Base-by-base conservation (phyloP, 2,113 vertebrate species). In the Chunga burmeisteri region DNA sequence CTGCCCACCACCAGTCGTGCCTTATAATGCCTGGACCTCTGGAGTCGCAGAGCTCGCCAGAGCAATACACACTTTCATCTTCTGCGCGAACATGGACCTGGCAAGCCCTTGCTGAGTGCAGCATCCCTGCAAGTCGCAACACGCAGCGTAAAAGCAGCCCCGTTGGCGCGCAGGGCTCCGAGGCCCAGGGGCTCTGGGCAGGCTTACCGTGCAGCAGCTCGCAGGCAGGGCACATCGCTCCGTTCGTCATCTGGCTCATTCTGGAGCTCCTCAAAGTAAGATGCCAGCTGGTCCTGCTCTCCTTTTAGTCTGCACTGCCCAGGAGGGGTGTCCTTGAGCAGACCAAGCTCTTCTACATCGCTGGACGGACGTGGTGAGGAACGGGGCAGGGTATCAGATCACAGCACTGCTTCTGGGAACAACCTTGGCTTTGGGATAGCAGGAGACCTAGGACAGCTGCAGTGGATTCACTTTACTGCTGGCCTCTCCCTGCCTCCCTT, bases 391-490 rank as follows among this genome's bases (percentile, higher is more conserved):
- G 93, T 96, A 93, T 97, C 94, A 5, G 86, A 92, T 97, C 96
- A 59, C 94, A 92, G 86, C 93, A 55, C 75, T 2, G 23, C 81
- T 96, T 93, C 86, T 96, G 91, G 95, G 95, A 94, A 95, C 94
- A 93, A 74, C 68, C 49, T 67, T 58, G 87, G 93, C 86, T 95
- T 78, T 13, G 27, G 71, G 67, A 84, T 49, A 84, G 92, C 72
- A 50, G 81, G 82, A 65, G 94, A 82, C 71, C 86, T 53, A 30
- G 75, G 86, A 97, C 96, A 98, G 97, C 97, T 98, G 97, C 46
- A 0, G 29, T 56, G 81, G 87, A 72, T 93, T 97, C 89, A 42
- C 82, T 94, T 98, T 95, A 94, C 85, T 85, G 52, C 77, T 59
- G 58, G 90, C 91, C 62, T 94, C 83, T 70, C 86, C 56, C 77